Conservation (phyloP, 2,888 invertebrate species). For the Scaptomyza tumidula region DNA sequence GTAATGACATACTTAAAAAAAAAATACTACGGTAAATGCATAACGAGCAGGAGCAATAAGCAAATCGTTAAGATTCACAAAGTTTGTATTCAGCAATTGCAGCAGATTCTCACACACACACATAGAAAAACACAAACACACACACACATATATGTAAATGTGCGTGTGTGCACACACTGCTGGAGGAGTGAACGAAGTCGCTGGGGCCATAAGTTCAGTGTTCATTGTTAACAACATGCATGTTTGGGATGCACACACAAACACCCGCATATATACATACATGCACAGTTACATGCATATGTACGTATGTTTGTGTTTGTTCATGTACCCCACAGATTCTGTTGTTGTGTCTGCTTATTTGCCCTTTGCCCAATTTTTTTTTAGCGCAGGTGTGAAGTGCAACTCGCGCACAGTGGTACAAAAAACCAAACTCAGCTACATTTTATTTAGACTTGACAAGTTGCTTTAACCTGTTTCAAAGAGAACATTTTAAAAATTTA, state of each 20-base stretch:
- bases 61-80: constrained; percentile 72
- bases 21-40: constrained; percentile 59
- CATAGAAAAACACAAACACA: neutral
- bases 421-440: neutral
- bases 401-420: constrained; percentile 44
- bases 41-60: constrained; percentile 63
- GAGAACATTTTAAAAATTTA: too few relatives aligned
- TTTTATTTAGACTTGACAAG: neutral
- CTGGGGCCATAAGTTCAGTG: constrained; percentile 32
- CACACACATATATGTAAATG: neutral
- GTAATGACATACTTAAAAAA: constrained; percentile 44
- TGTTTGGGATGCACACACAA: constrained; percentile 7
- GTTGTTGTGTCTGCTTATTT: constrained; percentile 20
- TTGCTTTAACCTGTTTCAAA: too few relatives aligned
- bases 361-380: constrained; percentile 29
- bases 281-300: neutral
- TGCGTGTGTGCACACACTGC: neutral
- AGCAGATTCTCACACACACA: constrained; percentile 13
- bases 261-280: neutral
- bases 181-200: constrained; percentile 4
- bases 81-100: constrained; percentile 47
- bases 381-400: constrained; percentile 63
- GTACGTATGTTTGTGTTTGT: constrained; percentile 6
- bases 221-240: constrained; percentile 46
- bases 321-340: neutral